These are phyloP conservation scores for Pagrus major DNA, from an alignment of 2,113 vertebrate genomes.

Conservation along the genomic window DNA sequence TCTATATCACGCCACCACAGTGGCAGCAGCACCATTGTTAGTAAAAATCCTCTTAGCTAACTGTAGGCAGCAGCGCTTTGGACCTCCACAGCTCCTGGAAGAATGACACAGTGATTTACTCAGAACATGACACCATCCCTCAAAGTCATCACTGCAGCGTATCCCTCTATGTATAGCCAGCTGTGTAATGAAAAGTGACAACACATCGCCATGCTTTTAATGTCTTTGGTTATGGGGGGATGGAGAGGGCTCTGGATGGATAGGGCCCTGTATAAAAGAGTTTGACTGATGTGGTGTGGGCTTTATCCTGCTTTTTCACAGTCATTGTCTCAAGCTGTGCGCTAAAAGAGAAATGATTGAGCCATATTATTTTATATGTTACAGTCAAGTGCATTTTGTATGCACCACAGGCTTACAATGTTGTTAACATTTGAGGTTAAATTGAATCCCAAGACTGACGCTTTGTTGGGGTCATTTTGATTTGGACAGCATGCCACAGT, in stretches of 20 bases:
- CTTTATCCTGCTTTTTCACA: slow-evolving; percentile 38
- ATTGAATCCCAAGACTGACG: slow-evolving; percentile 10
- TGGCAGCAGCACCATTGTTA: slow-evolving; percentile 52
- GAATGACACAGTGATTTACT: slow-evolving; percentile 72
- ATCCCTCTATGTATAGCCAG: slow-evolving; percentile 62
- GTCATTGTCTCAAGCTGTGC: slow-evolving; percentile 35
- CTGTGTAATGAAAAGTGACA: slow-evolving; percentile 82
- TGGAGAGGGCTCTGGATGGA: slow-evolving; percentile 31
- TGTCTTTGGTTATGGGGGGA: slow-evolving; percentile 69
- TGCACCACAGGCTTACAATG: not conserved
- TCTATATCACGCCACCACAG: slow-evolving; percentile 32
- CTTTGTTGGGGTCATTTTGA: slow-evolving; percentile 36
- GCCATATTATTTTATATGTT: slow-evolving; percentile 36
- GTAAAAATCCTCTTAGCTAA: slow-evolving; percentile 69
- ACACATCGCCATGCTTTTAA: slow-evolving; percentile 72
- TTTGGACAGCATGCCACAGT: slow-evolving; percentile 24
- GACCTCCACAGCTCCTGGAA: slow-evolving; percentile 45
- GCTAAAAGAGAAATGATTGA: slow-evolving; percentile 39
- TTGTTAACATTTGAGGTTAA: slow-evolving; percentile 5
- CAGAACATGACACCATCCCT: slow-evolving; percentile 67
- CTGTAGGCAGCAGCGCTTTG: slow-evolving; percentile 40
- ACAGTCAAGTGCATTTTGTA: slow-evolving; percentile 14
- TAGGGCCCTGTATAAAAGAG: slow-evolving; percentile 34
- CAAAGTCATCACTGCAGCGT: slow-evolving; percentile 69
- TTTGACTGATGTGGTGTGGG: slow-evolving; percentile 40